Evolutionary conservation across 2,888 invertebrate genomes (phyloP).

Genomic region (Temnothorax ravouxi): DNA sequence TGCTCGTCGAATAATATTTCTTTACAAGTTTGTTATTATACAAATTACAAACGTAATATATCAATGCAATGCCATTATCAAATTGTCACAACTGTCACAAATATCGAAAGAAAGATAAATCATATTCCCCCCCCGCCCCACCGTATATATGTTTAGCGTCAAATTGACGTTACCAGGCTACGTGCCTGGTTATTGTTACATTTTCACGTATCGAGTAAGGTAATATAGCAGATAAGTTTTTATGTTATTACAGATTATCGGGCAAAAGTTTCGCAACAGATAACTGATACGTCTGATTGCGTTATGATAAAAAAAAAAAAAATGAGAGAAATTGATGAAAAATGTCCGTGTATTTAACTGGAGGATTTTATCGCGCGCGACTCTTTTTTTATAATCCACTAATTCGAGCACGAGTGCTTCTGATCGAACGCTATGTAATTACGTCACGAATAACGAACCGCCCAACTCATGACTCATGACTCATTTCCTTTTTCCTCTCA

Average conservation of each 20-base stretch:
- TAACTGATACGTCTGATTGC: no score
- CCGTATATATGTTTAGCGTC: not conserved
- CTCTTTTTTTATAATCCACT: conserved; percentile 7
- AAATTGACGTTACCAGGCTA: not conserved
- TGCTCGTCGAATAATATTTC: not conserved
- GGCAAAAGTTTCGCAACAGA: no score
- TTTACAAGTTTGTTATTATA: not conserved
- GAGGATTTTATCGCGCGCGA: not conserved
- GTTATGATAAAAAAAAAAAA: not conserved
- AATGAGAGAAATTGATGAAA: not conserved
- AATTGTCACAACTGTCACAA: not conserved
- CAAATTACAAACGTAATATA: not conserved
- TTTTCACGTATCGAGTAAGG: not conserved
- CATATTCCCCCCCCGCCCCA: not conserved
- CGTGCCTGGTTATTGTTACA: not conserved
- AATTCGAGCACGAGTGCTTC: conserved; percentile 8
- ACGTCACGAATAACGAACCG: conserved; percentile 58
- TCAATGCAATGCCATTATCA: not conserved
- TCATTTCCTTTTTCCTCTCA: conserved; percentile 61
- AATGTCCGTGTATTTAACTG: not conserved
- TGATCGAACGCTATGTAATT: conserved; percentile 45
- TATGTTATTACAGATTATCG: conserved; percentile 2
- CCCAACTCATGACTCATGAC: conserved; percentile 58
- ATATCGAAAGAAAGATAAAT: not conserved
- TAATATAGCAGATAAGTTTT: not conserved